Conservation (phyloP, 2,113 vertebrate genomes). For the Callopanchax toddi region DNA sequence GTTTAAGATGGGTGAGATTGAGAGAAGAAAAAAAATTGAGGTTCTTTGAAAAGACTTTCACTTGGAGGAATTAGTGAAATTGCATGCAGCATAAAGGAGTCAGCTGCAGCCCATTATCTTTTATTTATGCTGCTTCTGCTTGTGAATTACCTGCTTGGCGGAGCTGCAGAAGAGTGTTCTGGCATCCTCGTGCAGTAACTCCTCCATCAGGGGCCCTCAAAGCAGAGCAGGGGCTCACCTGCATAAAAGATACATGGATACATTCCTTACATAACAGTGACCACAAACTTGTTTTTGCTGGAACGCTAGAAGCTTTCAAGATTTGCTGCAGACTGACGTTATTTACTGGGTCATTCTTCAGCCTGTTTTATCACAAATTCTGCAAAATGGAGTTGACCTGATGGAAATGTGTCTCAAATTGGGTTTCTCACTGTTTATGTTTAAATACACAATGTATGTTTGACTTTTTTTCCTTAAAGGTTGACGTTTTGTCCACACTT, state of each 20-base stretch:
- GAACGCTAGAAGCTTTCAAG: slow-evolving; percentile 37
- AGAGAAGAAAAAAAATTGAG: slow-evolving; percentile 25
- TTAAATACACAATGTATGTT: background rate
- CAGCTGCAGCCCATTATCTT: slow-evolving; percentile 77
- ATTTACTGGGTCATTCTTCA: slow-evolving; percentile 11
- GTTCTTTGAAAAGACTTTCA: slow-evolving; percentile 57
- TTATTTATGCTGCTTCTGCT: slow-evolving; percentile 80
- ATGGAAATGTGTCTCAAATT: background rate
- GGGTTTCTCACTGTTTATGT: background rate
- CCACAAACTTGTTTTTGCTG: slow-evolving; percentile 57
- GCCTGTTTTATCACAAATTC: background rate
- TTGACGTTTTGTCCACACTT: background rate
- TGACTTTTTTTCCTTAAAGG: background rate
- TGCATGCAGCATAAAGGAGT: slow-evolving; percentile 73
- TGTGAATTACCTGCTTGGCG: slow-evolving; percentile 81
- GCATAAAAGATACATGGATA: slow-evolving; percentile 79
- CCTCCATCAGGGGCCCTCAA: slow-evolving; percentile 70
- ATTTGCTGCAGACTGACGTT: slow-evolving; percentile 9
- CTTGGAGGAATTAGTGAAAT: slow-evolving; percentile 68
- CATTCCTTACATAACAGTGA: slow-evolving; percentile 70
- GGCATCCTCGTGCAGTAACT: slow-evolving; percentile 71
- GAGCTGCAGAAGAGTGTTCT: slow-evolving; percentile 73
- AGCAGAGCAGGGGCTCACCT: slow-evolving; percentile 73
- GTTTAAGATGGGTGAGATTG: slow-evolving; percentile 35
- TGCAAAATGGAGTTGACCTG: background rate